Percentiles rank a stretch among this genome's conserved stretches.
Evolutionary conservation across 2,113 vertebrate species (phyloP).

Genomic region (Plecotus auritus): DNA sequence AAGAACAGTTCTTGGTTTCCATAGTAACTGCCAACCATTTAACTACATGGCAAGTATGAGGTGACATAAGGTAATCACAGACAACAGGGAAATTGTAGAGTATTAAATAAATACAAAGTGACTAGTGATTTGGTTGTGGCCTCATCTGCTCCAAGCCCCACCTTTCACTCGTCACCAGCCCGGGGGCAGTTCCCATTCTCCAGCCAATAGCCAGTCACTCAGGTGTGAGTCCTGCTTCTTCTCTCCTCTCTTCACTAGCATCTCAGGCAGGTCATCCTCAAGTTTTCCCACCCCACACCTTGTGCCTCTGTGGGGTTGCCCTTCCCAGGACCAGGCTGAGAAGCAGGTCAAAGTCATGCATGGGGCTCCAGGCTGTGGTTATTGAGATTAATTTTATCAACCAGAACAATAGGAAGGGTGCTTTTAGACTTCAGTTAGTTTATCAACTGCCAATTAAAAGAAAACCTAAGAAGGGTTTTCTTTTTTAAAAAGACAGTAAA

Average conservation of each 20-base stretch:
- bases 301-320: background rate
- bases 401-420: background rate
- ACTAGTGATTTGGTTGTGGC: background rate
- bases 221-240: background rate
- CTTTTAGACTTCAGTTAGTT: background rate
- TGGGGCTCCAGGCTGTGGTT: background rate
- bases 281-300: background rate
- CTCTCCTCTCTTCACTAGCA: background rate
- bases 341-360: background rate
- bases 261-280: background rate
- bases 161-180: background rate
- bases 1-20: slow-evolving; percentile 52
- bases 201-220: background rate
- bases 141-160: background rate
- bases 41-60: background rate
- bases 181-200: background rate
- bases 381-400: background rate
- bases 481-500: background rate
- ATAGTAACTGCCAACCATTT: slow-evolving; percentile 51
- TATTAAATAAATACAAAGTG: slow-evolving; percentile 34
- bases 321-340: background rate
- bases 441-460: background rate
- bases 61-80: slow-evolving; percentile 62
- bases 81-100: slow-evolving; percentile 66
- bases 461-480: background rate